Conservation (phyloP, 2,797 vertebrate genomes). For the Sebastolobus altivelis region DNA sequence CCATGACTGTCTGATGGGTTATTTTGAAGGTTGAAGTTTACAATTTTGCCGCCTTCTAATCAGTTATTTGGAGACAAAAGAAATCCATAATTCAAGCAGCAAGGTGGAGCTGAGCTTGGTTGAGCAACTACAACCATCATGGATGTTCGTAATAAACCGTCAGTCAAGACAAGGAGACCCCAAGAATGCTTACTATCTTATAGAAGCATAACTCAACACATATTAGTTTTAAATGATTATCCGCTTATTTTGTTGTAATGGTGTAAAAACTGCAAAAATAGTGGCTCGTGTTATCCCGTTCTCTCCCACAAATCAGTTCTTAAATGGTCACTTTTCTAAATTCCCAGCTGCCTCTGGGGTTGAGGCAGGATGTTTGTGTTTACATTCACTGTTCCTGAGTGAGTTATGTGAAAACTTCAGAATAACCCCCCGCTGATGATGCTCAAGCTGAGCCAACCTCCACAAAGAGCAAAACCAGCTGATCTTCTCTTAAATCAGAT, state of each 20-base stretch:
- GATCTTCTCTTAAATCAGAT: not conserved
- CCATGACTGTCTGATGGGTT: not conserved
- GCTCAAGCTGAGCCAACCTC: conserved; percentile 27
- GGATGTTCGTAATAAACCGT: not conserved
- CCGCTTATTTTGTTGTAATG: not conserved
- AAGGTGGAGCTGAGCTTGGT: not conserved
- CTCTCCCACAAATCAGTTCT: not conserved
- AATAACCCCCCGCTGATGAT: conserved; percentile 10
- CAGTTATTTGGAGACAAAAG: not conserved
- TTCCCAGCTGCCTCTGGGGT: conserved; percentile 22
- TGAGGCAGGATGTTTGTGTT: conserved; percentile 60
- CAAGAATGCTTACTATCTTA: accelerated
- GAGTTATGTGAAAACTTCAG: conserved; percentile 8
- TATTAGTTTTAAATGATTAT: not conserved
- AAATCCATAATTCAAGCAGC: not conserved
- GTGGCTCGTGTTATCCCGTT: not conserved
- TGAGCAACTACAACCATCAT: not conserved
- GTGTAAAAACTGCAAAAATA: not conserved
- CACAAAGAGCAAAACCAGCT: conserved; percentile 12
- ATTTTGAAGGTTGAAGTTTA: not conserved
- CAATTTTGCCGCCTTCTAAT: not conserved
- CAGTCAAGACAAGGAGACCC: not conserved
- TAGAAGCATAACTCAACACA: not conserved
- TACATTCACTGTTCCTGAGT: conserved; percentile 25
- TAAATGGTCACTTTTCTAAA: not conserved